Evolutionary conservation across 2,113 vertebrate species (phyloP).

Genomic region (Tetrax tetrax): DNA sequence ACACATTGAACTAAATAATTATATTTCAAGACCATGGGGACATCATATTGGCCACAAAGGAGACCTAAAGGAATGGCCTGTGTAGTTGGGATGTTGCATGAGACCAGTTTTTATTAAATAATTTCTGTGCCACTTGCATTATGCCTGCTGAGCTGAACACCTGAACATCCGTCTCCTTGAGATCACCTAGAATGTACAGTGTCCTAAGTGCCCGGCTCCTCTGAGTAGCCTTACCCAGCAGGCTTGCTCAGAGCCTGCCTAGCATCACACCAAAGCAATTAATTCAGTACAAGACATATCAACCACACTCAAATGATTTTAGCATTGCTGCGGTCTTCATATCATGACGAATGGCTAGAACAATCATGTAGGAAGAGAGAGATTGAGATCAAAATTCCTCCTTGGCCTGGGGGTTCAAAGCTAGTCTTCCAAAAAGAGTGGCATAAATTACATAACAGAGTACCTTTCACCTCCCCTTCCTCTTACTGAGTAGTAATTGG

Average conservation of each 20-base stretch:
- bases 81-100: not conserved
- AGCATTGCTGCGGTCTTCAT: not conserved
- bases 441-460: not conserved
- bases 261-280: not conserved
- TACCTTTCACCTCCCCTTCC: not conserved
- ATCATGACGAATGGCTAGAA: not conserved
- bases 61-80: not conserved
- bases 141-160: not conserved
- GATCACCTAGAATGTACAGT: rapidly evolving
- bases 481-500: not conserved
- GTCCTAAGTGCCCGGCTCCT: not conserved
- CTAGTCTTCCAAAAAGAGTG: not conserved
- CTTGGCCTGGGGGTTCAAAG: not conserved
- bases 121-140: not conserved
- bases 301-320: not conserved
- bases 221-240: not conserved
- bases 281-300: not conserved
- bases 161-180: not conserved
- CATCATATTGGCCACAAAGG: not conserved
- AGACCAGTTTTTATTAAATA: not conserved
- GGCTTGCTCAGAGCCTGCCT: not conserved
- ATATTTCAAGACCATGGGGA: not conserved
- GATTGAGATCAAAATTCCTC: not conserved
- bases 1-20: not conserved
- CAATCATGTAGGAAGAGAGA: not conserved